A percentile compares a stretch with the other conserved stretches of the same genome.
Evolutionary conservation across 2,888 invertebrate species (phyloP).

Genomic region (Epinotia nisella): DNA sequence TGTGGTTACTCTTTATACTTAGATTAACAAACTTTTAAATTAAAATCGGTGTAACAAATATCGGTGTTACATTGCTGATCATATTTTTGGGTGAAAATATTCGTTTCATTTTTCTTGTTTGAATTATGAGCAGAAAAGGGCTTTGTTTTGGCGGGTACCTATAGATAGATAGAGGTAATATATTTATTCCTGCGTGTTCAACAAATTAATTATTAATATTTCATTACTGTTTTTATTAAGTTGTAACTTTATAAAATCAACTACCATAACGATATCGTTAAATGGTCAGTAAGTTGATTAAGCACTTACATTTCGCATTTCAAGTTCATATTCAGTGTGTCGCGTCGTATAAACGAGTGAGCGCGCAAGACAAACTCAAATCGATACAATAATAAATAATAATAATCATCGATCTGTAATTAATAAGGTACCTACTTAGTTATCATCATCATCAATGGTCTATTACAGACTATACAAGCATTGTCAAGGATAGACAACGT

Average conservation of each 20-base stretch:
- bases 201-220: background rate
- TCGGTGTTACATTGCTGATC: conserved; percentile 53
- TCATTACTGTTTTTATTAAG: background rate
- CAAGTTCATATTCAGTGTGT: too few relatives aligned
- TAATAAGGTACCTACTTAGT: too few relatives aligned
- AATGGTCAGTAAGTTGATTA: too few relatives aligned
- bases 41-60: conserved; percentile 78
- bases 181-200: background rate
- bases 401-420: too few relatives aligned
- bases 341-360: too few relatives aligned
- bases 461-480: too few relatives aligned
- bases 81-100: conserved; percentile 35
- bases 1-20: conserved; percentile 80
- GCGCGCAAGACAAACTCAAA: too few relatives aligned
- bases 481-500: too few relatives aligned
- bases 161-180: background rate
- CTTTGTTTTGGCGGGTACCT: background rate
- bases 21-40: conserved; percentile 85
- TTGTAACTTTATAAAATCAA: background rate
- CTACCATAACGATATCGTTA: too few relatives aligned
- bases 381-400: too few relatives aligned
- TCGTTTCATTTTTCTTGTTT: conserved; percentile 30
- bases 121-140: conserved; percentile 11
- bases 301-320: too few relatives aligned
- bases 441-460: too few relatives aligned